A percentile compares a stretch with the other conserved stretches of the same genome.
Evolutionary conservation across 1,140 invertebrate species (phyloP).

Genomic region (Drosophila prosaltans): DNA sequence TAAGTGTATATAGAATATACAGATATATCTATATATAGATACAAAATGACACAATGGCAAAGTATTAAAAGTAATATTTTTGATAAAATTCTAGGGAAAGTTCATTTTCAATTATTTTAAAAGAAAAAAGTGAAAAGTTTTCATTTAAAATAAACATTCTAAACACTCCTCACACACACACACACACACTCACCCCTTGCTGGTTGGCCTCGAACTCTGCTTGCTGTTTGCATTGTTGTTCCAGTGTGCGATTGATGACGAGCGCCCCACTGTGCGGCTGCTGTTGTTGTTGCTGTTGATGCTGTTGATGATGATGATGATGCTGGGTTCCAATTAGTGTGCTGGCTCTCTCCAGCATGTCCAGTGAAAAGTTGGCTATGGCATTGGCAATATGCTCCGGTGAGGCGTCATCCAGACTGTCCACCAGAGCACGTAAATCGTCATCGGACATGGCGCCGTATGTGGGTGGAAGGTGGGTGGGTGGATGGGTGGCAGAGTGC

Average conservation of each 20-base stretch:
- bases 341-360: constrained; percentile 69
- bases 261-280: constrained; percentile 17
- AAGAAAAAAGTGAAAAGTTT: constrained; percentile 4
- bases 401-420: constrained; percentile 57
- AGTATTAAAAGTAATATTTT: not conserved
- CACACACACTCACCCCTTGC: constrained; percentile 10
- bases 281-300: constrained; percentile 30
- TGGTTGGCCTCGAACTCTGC: constrained; percentile 17
- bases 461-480: not conserved
- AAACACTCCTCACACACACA: not conserved
- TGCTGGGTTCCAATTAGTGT: constrained; percentile 67
- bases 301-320: constrained; percentile 50
- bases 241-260: constrained; percentile 26
- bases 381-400: constrained; percentile 55
- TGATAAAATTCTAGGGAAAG: not conserved
- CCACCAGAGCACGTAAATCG: constrained; percentile 65
- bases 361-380: constrained; percentile 73
- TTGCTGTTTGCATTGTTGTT: constrained; percentile 29
- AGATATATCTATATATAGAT: not conserved
- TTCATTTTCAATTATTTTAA: not conserved
- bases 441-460: constrained; percentile 59
- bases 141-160: not conserved
- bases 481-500: not conserved
- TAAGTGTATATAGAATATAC: not conserved
- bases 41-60: not conserved